These are phyloP conservation scores for Physeter macrocephalus DNA, from an alignment of 2,113 vertebrate species.

Conservation along the genomic window DNA sequence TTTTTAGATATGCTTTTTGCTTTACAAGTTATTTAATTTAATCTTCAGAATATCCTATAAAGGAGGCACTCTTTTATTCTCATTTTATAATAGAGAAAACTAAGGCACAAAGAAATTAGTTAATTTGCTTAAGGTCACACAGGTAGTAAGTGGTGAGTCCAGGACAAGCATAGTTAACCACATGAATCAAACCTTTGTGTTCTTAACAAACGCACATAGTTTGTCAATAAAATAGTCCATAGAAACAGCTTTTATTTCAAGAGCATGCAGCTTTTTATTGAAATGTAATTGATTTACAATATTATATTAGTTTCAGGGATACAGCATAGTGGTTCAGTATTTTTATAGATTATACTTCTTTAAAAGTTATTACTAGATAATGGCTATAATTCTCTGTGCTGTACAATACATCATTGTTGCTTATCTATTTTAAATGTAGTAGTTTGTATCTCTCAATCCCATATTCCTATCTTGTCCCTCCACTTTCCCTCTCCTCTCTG, in stretches of 20 bases:
- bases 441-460: no score
- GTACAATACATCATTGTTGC: no score
- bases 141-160: not conserved
- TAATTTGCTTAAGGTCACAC: not conserved
- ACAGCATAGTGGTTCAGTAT: no score
- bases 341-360: no score
- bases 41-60: not conserved
- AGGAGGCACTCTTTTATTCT: not conserved
- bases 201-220: not conserved
- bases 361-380: no score
- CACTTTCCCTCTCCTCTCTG: no score
- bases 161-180: not conserved
- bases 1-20: not conserved
- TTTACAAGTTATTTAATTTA: not conserved
- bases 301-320: no score
- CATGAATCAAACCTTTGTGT: not conserved
- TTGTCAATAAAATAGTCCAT: not conserved
- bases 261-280: not conserved
- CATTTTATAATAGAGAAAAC: not conserved
- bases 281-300: no score
- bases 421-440: no score
- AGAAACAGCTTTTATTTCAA: not conserved
- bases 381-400: no score
- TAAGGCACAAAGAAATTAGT: not conserved
- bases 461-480: no score